Evolutionary conservation across 2,797 vertebrate genomes (phyloP).

Genomic region (Dryobates pubescens): DNA sequence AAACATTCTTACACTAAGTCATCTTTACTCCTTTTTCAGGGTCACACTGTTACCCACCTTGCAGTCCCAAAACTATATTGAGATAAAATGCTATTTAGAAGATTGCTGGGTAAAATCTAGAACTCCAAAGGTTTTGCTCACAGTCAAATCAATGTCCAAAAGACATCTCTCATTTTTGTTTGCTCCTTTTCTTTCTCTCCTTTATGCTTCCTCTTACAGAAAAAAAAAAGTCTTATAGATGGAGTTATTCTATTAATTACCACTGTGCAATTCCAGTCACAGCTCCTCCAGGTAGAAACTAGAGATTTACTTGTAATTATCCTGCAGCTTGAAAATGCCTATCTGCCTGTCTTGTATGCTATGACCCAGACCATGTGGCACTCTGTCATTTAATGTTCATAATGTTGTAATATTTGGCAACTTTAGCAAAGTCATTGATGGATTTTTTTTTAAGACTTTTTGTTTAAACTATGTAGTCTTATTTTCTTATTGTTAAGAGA

Average conservation of each 20-base stretch:
- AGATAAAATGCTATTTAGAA: background rate
- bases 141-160: background rate
- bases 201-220: background rate
- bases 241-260: background rate
- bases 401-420: background rate
- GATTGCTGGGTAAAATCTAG: background rate
- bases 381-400: background rate
- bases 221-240: background rate
- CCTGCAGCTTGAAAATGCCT: background rate
- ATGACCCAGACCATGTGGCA: background rate
- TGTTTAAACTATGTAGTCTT: background rate
- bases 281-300: background rate
- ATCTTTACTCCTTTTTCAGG: background rate
- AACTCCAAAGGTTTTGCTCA: background rate
- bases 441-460: background rate
- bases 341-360: background rate
- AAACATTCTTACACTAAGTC: background rate
- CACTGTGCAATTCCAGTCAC: background rate
- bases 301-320: background rate
- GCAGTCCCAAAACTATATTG: background rate
- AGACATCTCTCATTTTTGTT: background rate
- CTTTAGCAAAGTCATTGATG: background rate
- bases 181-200: background rate
- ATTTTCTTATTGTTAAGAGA: background rate
- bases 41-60: background rate